Percentiles rank a stretch among this genome's conserved stretches.
Conservation (phyloP, 1,140 invertebrate species). For the Aphis craccivora region DNA sequence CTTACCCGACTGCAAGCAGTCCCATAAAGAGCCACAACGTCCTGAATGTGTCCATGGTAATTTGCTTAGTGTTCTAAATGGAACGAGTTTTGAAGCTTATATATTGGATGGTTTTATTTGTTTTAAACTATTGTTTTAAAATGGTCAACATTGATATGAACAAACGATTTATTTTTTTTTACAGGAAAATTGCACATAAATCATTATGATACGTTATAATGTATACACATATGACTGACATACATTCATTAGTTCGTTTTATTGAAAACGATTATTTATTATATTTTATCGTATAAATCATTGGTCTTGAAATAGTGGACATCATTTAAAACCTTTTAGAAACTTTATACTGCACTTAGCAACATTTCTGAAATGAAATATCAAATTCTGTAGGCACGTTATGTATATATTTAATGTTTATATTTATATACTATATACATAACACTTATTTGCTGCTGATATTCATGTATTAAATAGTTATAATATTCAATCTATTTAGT, state of each 20-base stretch:
- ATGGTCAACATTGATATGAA: constrained; percentile 33
- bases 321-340: constrained; percentile 17
- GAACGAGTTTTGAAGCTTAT: background rate
- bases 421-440: constrained; percentile 10
- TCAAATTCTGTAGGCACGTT: background rate
- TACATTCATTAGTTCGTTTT: background rate
- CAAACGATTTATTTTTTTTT: constrained; percentile 6
- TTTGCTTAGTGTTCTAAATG: background rate
- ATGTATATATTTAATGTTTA: background rate
- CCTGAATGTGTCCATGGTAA: constrained; percentile 16
- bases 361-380: background rate
- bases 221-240: background rate
- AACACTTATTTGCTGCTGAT: background rate
- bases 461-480: background rate
- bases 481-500: background rate
- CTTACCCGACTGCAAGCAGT: constrained; percentile 51
- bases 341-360: constrained; percentile 1
- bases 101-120: constrained; percentile 12
- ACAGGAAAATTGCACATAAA: constrained; percentile 24
- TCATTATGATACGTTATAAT: constrained; percentile 19
- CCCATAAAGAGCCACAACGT: constrained; percentile 40
- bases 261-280: background rate
- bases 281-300: constrained; percentile 31
- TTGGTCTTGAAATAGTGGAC: background rate
- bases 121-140: constrained; percentile 12